Percentiles rank a stretch among this genome's conserved stretches.
Conservation (phyloP, 2,797 vertebrate species). For the Manis javanica region DNA sequence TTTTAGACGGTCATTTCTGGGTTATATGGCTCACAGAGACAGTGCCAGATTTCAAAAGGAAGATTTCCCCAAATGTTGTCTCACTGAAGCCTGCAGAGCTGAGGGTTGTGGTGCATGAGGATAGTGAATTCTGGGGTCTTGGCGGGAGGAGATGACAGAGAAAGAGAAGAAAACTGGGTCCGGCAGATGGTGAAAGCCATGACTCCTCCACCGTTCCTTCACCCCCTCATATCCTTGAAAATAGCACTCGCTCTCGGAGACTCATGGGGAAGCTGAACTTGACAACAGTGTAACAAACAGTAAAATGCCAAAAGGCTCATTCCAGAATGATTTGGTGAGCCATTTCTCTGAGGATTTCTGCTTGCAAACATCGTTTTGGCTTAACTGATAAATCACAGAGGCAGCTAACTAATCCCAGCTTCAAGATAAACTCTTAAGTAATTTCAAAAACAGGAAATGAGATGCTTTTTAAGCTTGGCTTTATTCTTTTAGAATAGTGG, state of each 20-base stretch:
- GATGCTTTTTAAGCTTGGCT: constrained; percentile 11
- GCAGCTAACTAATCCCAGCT: not conserved
- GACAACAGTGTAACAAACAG: not conserved
- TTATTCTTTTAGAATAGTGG: not conserved
- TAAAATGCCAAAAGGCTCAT: not conserved
- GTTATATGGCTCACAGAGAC: not conserved
- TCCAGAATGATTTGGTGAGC: not conserved
- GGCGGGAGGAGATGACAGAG: not conserved
- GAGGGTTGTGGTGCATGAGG: not conserved
- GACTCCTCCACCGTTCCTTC: not conserved
- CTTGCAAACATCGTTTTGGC: not conserved
- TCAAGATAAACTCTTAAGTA: constrained; percentile 38
- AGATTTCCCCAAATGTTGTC: not conserved
- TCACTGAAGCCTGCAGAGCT: not conserved
- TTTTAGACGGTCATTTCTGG: constrained; percentile 40
- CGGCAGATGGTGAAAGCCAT: not conserved
- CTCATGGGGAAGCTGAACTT: not conserved
- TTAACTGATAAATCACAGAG: not conserved
- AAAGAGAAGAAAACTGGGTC: not conserved
- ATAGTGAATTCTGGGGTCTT: not conserved
- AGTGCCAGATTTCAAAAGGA: constrained; percentile 20
- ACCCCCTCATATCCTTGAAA: not conserved
- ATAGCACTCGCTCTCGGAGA: not conserved
- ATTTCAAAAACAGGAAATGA: constrained; percentile 47
- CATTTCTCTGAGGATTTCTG: not conserved